phyloP scores from a whole-genome alignment of 1,140 invertebrate genomes.

The Temnothorax curvispinosus region DNA sequence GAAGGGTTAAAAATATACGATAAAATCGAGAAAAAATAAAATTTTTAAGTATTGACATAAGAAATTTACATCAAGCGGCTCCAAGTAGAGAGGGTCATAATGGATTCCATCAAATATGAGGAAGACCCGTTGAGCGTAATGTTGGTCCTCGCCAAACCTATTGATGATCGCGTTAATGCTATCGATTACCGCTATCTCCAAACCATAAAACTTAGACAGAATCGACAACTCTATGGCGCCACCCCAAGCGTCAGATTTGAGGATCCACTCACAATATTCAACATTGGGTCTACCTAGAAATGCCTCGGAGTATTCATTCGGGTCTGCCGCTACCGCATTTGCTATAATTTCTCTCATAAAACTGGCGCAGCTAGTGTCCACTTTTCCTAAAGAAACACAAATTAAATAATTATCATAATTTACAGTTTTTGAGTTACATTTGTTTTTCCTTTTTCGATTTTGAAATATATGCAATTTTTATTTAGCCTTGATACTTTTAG shows the following conservation, averaged over 20 bases:
- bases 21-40: background rate
- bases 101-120: slow-evolving; percentile 98
- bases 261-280: slow-evolving; percentile 96
- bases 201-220: slow-evolving; percentile 93
- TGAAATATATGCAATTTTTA: background rate
- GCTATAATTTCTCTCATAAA: slow-evolving; percentile 95
- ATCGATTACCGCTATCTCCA: slow-evolving; percentile 98
- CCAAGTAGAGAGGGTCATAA: slow-evolving; percentile 97
- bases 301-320: slow-evolving; percentile 93
- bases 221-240: slow-evolving; percentile 97
- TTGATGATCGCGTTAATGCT: slow-evolving; percentile 96
- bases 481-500: background rate
- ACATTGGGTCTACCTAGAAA: slow-evolving; percentile 94
- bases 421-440: background rate
- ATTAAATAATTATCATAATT: background rate
- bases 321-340: slow-evolving; percentile 91
- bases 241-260: slow-evolving; percentile 95
- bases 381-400: slow-evolving; percentile 87
- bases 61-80: slow-evolving; percentile 88
- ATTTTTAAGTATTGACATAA: background rate
- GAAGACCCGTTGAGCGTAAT: slow-evolving; percentile 94
- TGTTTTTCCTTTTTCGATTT: background rate
- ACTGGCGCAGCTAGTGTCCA: slow-evolving; percentile 90
- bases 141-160: slow-evolving; percentile 97
- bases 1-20: background rate